Base-by-base conservation (phyloP, 2,113 vertebrate genomes). In the Seriola rivoliana region DNA sequence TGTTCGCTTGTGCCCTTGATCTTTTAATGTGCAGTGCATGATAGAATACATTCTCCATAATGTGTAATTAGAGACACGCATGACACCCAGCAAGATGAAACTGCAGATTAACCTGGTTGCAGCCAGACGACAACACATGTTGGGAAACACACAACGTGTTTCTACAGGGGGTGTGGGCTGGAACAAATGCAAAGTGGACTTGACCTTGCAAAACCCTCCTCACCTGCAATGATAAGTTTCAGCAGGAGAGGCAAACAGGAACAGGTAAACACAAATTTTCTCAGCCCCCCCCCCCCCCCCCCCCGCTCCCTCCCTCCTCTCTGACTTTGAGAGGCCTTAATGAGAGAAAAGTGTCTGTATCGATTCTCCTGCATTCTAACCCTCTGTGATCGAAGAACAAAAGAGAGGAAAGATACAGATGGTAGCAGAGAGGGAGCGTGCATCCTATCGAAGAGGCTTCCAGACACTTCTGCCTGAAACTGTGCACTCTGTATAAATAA, bases 311-410 rank as follows among this genome's bases (percentile, higher is more conserved):
- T 48, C 42, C 55, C 23, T 29, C 34, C 25, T 50, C 63, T 68
- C 77, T 65, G 60, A 79, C 67, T 91, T 75, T 78, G 60, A 91
- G 84, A 80, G 55, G 52, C 77, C 76, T 87, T 85, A 87, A 91
- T 88, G 81, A 74, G 89, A 84, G 75, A 84, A 86, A 89, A 91
- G 78, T 55, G 57, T 87, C 79, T 34, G 40, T 75, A 88, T 88
- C 34, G 82, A 93, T 88, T 89, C 69, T 23, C 46, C 71, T 72
- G 82, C 63, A 67, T 85, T 83, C 84, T 76, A 88, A 79, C 76
- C 68, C 78, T 64, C 23, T 11, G 71, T 75, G 67, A 84, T 85
- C 34, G 6, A 78, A 86, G 77, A 88, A 90, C 78, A 82, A 90
- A 90, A 76, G 75, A 36, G 54, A 72, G 32, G 52, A 57, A 64